A percentile compares a stretch with the other conserved stretches of the same genome.
These are phyloP conservation scores for Pseudococcus viburni DNA, from an alignment of 2,888 invertebrate species.

Conservation along the genomic window DNA sequence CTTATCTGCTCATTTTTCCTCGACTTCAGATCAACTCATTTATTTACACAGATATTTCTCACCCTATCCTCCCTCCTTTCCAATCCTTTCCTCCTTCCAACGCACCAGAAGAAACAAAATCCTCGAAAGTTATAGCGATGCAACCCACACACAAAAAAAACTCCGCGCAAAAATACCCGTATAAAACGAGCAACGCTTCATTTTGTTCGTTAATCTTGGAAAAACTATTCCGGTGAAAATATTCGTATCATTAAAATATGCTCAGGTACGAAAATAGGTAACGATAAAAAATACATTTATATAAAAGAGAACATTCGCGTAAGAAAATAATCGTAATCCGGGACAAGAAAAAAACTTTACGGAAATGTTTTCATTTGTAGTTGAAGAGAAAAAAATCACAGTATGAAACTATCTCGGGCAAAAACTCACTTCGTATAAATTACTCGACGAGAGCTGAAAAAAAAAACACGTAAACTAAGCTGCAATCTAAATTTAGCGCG, in stretches of 20 bases:
- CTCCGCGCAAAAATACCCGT: background rate
- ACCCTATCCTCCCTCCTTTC: no score
- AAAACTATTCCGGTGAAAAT: conserved; percentile 6
- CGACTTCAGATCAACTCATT: no score
- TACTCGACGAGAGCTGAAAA: background rate
- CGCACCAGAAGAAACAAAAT: no score
- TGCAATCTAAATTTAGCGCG: conserved; percentile 7
- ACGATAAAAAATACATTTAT: conserved; percentile 21
- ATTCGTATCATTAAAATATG: conserved; percentile 17
- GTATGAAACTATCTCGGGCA: background rate
- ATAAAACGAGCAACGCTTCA: background rate
- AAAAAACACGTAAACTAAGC: background rate
- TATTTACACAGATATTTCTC: no score
- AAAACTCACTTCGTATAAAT: background rate
- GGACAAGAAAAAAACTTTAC: background rate
- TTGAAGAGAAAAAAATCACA: background rate
- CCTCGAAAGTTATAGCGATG: no score
- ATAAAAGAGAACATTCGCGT: background rate
- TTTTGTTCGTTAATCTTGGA: conserved; percentile 9
- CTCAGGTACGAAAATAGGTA: conserved; percentile 9
- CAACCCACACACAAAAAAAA: background rate
- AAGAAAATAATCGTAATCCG: background rate
- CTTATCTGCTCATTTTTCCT: no score
- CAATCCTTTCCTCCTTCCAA: no score
- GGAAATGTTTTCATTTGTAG: background rate